Evolutionary conservation across 1,140 invertebrate genomes (phyloP), one percentile per base, ranked within the genome.

Genomic region (Halyomorpha halys): DNA sequence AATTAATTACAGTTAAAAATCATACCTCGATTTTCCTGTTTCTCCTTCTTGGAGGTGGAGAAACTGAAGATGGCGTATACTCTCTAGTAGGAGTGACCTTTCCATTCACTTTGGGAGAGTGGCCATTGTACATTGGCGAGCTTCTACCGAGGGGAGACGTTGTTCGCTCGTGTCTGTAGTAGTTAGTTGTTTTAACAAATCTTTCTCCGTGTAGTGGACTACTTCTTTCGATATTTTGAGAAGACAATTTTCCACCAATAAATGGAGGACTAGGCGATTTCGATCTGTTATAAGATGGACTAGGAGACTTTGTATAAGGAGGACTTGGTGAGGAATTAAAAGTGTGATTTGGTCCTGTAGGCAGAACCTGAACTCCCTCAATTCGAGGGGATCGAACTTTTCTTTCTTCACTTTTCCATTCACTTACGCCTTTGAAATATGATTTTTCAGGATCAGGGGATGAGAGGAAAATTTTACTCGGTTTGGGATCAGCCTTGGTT

Each of bases 361-460:
- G 71, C 8, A 72, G 64, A 15, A 72, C 71, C 59, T 69, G 68
- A 30, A 69, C 68, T 62, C 67, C 62, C 25, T 66, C 63, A 44
- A 51, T 62, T 34, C 39, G 44, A 30, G 64, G 47, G 49, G 62
- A 60, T 19, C 23, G 1, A 44, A 66, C 9, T 44, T 64, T 64
- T 47, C 63, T 53, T 51, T 59, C 53, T 54, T 27, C 69, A 60
- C 56, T 78, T 79, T 67, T 82, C 86, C 87, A 90, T 69, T 89
- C 86, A 59, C 80, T 83, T 49, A 89, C 82, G 13, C 86, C 86
- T 68, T 86, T 84, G 69, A 82, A 85, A 71, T 83, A 85, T 44
- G 76, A 44, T 44, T 66, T 69, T 30, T 69, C 68, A n/a, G 68
- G 61, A 62, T 71, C 70, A 15, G 69, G 69, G n/a, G 70, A 69